Conservation (phyloP, 2,113 vertebrate genomes). For the Xenus cinereus region DNA sequence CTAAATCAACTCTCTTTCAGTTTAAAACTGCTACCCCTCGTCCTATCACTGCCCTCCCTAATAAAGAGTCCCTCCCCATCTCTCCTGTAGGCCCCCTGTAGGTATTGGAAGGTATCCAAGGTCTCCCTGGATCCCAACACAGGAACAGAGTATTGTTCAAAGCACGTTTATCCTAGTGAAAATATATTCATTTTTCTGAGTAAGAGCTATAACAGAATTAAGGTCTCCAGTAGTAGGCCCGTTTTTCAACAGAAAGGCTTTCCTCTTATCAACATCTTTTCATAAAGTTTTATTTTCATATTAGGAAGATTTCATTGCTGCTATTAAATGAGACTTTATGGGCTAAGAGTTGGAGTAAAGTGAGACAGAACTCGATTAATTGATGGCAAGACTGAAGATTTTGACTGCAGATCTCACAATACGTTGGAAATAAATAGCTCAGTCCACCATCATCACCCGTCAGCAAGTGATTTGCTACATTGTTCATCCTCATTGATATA, state of each 20-base stretch:
- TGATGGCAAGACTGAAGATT: background rate
- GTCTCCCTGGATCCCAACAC: no score
- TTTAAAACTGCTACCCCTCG: background rate
- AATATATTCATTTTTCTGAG: background rate
- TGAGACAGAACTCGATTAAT: background rate
- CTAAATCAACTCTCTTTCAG: background rate
- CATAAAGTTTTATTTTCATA: background rate
- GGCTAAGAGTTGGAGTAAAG: background rate
- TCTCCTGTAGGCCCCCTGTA: background rate
- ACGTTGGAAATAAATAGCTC: background rate
- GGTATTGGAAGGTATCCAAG: background rate
- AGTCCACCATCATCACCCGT: background rate
- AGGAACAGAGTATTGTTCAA: background rate
- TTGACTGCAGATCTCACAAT: background rate
- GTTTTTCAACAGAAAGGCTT: background rate
- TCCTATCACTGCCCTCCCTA: background rate
- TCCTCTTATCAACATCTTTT: background rate
- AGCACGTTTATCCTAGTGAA: background rate
- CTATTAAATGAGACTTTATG: background rate
- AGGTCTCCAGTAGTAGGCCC: background rate
- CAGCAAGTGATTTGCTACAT: background rate
- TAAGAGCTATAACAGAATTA: background rate
- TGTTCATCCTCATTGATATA: conserved; percentile 4
- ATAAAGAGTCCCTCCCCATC: background rate
- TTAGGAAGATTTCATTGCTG: background rate